These are phyloP conservation scores for Karalla daura DNA, from an alignment of 2,797 vertebrate genomes.

Conservation along the genomic window DNA sequence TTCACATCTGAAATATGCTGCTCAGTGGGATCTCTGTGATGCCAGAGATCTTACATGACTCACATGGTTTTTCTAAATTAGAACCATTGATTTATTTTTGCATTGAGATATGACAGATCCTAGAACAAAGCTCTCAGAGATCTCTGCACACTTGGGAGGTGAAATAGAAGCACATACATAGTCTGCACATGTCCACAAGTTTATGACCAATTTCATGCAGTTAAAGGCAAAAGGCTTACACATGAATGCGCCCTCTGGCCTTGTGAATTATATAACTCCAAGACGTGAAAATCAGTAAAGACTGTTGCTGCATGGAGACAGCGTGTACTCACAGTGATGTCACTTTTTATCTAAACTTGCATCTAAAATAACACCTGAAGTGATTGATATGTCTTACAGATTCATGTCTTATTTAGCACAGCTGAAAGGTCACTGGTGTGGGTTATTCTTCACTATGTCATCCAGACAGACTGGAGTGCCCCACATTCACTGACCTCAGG, in stretches of 20 bases:
- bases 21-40: neutral
- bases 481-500: conserved; percentile 1
- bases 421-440: conserved; percentile 4
- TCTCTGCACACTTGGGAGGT: neutral
- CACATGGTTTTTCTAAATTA: conserved; percentile 5
- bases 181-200: neutral
- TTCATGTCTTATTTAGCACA: neutral
- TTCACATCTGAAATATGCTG: neutral
- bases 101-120: conserved; percentile 13
- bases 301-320: neutral
- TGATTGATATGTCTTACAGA: neutral
- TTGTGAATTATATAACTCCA: neutral
- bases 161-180: too few relatives aligned
- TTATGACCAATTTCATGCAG: neutral
- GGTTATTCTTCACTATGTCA: neutral
- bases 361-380: neutral
- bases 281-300: neutral
- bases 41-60: neutral
- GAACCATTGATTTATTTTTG: conserved; percentile 7
- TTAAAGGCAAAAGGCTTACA: neutral
- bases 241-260: neutral
- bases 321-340: too few relatives aligned
- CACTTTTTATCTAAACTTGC: too few relatives aligned
- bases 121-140: conserved; percentile 12
- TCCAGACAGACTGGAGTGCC: neutral